phyloP scores from a whole-genome alignment of 1,140 invertebrate species.

The Rhagoletis pomonella region DNA sequence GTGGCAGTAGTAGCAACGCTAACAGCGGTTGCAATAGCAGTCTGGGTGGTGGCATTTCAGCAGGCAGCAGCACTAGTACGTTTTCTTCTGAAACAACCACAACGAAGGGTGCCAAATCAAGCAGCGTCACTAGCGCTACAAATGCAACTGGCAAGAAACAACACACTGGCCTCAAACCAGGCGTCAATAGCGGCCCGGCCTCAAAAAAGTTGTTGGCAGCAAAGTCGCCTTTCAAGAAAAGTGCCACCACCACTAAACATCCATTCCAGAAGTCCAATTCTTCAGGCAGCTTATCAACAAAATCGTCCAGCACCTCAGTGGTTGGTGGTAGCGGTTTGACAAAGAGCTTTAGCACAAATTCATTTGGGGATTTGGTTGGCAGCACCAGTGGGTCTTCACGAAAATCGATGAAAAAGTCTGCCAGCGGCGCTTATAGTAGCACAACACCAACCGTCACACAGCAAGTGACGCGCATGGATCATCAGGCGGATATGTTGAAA shows the following conservation, averaged over 20 bases:
- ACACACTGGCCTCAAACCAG: conserved; percentile 88
- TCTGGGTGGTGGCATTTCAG: neutral
- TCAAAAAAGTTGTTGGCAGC: conserved; percentile 63
- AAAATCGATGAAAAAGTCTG: conserved; percentile 21
- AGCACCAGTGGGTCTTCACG: conserved; percentile 41
- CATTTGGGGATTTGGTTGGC: conserved; percentile 62
- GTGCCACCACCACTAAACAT: conserved; percentile 61
- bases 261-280: conserved; percentile 71
- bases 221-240: conserved; percentile 56
- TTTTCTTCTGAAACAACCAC: neutral
- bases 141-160: conserved; percentile 72
- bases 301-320: conserved; percentile 59
- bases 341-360: conserved; percentile 69
- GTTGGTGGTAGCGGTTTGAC: conserved; percentile 63
- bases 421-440: conserved; percentile 63
- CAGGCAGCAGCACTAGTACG: conserved; percentile 5
- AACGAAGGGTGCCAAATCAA: neutral
- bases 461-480: conserved; percentile 62
- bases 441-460: conserved; percentile 62
- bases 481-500: conserved; percentile 72
- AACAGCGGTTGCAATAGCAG: neutral
- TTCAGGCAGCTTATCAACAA: conserved; percentile 68
- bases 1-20: neutral
- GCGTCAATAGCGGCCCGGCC: conserved; percentile 76
- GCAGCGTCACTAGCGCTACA: conserved; percentile 51